Conservation (phyloP, 2,113 vertebrate genomes). For the Cynoglossus semilaevis region DNA sequence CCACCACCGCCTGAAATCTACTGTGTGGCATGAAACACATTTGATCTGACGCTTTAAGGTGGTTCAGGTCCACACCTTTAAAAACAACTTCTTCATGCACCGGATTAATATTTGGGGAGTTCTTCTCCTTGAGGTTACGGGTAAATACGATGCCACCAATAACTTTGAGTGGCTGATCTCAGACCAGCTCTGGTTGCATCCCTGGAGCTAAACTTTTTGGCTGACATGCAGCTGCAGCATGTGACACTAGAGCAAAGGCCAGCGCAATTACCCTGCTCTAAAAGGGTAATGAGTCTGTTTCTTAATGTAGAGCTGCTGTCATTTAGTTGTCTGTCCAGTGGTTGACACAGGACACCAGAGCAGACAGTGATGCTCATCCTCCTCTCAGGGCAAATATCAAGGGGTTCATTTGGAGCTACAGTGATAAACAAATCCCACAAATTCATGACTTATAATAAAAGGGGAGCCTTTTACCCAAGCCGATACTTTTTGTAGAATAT, state of each 20-base stretch:
- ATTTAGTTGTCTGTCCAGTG: slow-evolving; percentile 10
- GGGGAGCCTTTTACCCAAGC: too few relatives aligned
- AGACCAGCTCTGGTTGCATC: slow-evolving; percentile 12
- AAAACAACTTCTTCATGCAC: slow-evolving; percentile 8
- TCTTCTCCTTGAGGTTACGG: slow-evolving; percentile 11
- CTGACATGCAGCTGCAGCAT: slow-evolving; percentile 4
- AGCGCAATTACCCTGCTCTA: slow-evolving; percentile 40
- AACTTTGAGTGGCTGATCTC: slow-evolving; percentile 10
- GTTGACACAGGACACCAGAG: neutral
- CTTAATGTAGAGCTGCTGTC: slow-evolving; percentile 42
- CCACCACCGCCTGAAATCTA: neutral
- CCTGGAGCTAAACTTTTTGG: too few relatives aligned
- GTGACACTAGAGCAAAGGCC: slow-evolving; percentile 39
- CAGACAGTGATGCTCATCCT: slow-evolving; percentile 11
- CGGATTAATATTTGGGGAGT: slow-evolving; percentile 2
- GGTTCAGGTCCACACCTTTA: neutral
- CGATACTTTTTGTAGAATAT: too few relatives aligned
- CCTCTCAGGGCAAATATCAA: slow-evolving; percentile 24
- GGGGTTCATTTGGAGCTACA: neutral
- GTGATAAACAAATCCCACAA: too few relatives aligned
- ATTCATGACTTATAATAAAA: too few relatives aligned
- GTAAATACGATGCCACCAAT: slow-evolving; percentile 22
- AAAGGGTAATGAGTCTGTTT: slow-evolving; percentile 41
- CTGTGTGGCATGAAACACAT: neutral
- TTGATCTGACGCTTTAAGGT: slow-evolving; percentile 14